A percentile compares a stretch with the other conserved stretches of the same genome.
Conservation (phyloP, 2,797 vertebrate species). For the Hydrocynus forskahlii region DNA sequence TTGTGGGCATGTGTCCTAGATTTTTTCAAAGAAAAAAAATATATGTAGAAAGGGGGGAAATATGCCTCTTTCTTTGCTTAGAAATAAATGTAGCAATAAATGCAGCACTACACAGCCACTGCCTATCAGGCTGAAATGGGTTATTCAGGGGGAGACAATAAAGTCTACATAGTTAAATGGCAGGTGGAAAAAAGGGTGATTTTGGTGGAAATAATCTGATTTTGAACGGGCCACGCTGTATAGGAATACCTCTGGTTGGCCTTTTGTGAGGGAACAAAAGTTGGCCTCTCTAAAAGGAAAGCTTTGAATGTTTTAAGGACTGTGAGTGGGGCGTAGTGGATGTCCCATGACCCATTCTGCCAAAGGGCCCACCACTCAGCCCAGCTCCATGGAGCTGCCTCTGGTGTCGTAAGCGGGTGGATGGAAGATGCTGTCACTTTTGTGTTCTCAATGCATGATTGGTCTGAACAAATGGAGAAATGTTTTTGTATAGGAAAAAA, state of each 20-base stretch:
- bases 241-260: constrained; percentile 80
- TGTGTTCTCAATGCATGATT: constrained; percentile 38
- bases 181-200: constrained; percentile 91
- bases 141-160: constrained; percentile 88
- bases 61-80: constrained; percentile 69
- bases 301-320: constrained; percentile 81
- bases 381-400: constrained; percentile 46
- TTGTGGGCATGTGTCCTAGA: constrained; percentile 98
- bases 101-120: constrained; percentile 86
- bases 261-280: constrained; percentile 86
- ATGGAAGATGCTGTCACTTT: constrained; percentile 14
- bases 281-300: constrained; percentile 77
- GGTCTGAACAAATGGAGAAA: constrained; percentile 27
- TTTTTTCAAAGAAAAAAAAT: constrained; percentile 86
- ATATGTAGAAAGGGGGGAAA: constrained; percentile 72
- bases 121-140: constrained; percentile 84
- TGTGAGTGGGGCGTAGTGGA: constrained; percentile 76
- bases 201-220: constrained; percentile 95
- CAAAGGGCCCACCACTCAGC: constrained; percentile 69
- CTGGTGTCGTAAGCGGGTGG: constrained; percentile 49
- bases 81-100: constrained; percentile 85
- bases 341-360: constrained; percentile 74
- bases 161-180: constrained; percentile 91
- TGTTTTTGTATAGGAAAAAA: neutral
- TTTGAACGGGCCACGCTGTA: constrained; percentile 82